These are phyloP conservation scores for Hermodice carunculata DNA, from an alignment of 2,888 invertebrate species.

Conservation along the genomic window DNA sequence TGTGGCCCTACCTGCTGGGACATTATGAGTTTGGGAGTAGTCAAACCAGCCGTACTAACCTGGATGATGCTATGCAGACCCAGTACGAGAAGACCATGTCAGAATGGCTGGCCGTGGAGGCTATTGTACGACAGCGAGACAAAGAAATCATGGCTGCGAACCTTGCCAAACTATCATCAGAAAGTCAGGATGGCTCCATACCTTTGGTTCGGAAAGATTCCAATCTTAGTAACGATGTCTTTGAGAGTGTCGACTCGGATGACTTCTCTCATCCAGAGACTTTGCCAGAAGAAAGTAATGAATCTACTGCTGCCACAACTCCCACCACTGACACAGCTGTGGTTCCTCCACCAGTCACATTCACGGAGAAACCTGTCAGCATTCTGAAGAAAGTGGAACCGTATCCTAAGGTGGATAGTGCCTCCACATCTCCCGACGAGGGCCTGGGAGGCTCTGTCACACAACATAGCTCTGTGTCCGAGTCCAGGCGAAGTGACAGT, in stretches of 20 bases:
- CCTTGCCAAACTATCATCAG: slow-evolving; percentile 85
- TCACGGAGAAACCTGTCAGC: neutral
- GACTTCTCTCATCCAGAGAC: slow-evolving; percentile 42
- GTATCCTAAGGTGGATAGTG: slow-evolving; percentile 42
- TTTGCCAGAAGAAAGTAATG: slow-evolving; percentile 37
- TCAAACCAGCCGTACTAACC: slow-evolving; percentile 53
- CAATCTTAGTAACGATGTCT: slow-evolving; percentile 72
- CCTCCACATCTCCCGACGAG: slow-evolving; percentile 56
- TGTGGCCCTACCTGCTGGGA: slow-evolving; percentile 91
- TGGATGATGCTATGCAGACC: slow-evolving; percentile 73
- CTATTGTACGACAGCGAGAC: slow-evolving; percentile 78
- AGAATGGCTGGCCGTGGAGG: slow-evolving; percentile 95
- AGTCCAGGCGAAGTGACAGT: slow-evolving; percentile 38
- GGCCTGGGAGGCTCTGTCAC: slow-evolving; percentile 58
- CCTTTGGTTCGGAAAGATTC: slow-evolving; percentile 69
- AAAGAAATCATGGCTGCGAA: slow-evolving; percentile 82
- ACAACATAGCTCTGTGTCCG: slow-evolving; percentile 20
- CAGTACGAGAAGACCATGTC: slow-evolving; percentile 93
- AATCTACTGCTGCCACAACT: slow-evolving; percentile 52
- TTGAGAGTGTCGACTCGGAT: slow-evolving; percentile 67
- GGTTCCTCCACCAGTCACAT: slow-evolving; percentile 34
- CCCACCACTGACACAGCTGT: slow-evolving; percentile 55
- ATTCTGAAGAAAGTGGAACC: neutral
- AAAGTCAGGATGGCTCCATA: slow-evolving; percentile 68
- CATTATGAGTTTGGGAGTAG: slow-evolving; percentile 83